Evolutionary conservation across 2,797 vertebrate species (phyloP).

Genomic region (Stomatorhinus walkeri): DNA sequence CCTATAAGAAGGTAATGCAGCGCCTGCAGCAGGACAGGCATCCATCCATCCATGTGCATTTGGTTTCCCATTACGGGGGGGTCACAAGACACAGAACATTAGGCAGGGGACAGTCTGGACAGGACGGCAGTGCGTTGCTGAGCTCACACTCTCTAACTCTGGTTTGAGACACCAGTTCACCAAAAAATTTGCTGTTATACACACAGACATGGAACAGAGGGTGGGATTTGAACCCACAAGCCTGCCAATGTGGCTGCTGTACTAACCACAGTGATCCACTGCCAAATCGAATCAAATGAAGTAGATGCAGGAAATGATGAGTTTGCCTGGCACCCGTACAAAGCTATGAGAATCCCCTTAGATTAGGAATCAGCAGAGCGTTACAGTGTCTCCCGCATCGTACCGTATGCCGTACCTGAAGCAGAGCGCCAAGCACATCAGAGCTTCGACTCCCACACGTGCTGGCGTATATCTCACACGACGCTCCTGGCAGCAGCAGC

Average conservation of each 20-base stretch:
- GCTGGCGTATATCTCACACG: background rate
- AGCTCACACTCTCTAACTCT: background rate
- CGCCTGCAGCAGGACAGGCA: background rate
- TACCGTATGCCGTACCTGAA: background rate
- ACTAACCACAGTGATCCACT: background rate
- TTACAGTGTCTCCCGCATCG: background rate
- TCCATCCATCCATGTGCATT: background rate
- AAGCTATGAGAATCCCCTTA: background rate
- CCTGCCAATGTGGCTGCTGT: background rate
- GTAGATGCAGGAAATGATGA: background rate
- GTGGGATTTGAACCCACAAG: background rate
- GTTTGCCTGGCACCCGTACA: background rate
- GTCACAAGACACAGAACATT: background rate
- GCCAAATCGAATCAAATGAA: background rate
- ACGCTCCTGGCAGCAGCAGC: conserved; percentile 64
- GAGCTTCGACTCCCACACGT: background rate
- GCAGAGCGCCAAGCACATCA: background rate
- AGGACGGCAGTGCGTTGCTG: background rate
- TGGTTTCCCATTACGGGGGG: background rate
- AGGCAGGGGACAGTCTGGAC: too few relatives aligned
- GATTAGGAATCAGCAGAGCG: background rate
- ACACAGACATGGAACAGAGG: background rate
- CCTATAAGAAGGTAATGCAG: conserved; percentile 77
- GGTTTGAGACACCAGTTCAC: background rate
- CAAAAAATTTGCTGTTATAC: background rate